Evolutionary conservation across 2,797 vertebrate genomes (phyloP).

Genomic region (Lutjanus campechanus): DNA sequence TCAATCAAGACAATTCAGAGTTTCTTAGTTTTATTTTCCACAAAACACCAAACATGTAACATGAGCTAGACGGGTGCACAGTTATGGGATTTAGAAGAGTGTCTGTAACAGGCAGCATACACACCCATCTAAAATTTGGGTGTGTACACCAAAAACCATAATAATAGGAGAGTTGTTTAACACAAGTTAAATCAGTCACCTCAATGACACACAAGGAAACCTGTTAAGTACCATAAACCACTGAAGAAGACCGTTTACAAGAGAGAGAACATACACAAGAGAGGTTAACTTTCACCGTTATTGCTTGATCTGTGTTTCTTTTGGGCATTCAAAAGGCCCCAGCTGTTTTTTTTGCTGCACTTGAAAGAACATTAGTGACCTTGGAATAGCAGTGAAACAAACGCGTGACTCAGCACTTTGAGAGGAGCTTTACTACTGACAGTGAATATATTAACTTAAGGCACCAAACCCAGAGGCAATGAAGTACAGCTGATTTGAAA

Average conservation of each 20-base stretch:
- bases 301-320: conserved; percentile 2
- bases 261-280: background rate
- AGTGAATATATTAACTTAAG: conserved; percentile 57
- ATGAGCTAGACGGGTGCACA: conserved; percentile 17
- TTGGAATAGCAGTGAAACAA: background rate
- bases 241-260: background rate
- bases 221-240: conserved; percentile 3
- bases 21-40: conserved; percentile 64
- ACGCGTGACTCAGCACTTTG: background rate
- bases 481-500: conserved; percentile 32
- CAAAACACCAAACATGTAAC: conserved; percentile 55
- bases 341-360: conserved; percentile 12
- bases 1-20: background rate
- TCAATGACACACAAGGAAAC: conserved; percentile 33
- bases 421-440: conserved; percentile 12
- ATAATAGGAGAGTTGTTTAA: background rate
- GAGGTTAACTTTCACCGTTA: background rate
- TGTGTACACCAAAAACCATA: background rate
- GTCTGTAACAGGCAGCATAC: conserved; percentile 47
- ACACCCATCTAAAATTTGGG: conserved; percentile 29
- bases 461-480: conserved; percentile 72
- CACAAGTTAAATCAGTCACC: background rate
- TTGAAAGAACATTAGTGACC: background rate
- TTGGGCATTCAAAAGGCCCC: background rate
- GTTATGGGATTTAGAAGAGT: background rate